Conservation (phyloP, 2,888 invertebrate species). For the Sphaerophoria taeniata region DNA sequence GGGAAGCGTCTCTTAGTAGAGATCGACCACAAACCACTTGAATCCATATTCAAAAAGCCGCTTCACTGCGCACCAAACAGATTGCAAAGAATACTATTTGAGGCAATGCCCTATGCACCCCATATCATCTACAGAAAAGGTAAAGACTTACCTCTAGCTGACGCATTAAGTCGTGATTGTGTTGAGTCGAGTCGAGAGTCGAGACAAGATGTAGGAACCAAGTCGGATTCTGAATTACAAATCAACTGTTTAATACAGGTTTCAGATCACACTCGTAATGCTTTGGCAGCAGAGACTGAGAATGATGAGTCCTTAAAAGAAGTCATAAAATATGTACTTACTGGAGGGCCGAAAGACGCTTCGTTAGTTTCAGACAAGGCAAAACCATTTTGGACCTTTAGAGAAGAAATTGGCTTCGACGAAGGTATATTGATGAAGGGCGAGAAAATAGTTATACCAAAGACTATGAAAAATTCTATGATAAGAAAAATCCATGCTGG, state of each 20-base stretch:
- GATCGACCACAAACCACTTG: constrained; percentile 77
- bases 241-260: constrained; percentile 48
- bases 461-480: constrained; percentile 43
- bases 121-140: constrained; percentile 76
- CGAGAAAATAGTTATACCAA: constrained; percentile 60
- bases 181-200: constrained; percentile 33
- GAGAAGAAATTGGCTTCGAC: constrained; percentile 49
- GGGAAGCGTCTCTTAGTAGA: constrained; percentile 63
- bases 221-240: constrained; percentile 61
- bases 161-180: constrained; percentile 72
- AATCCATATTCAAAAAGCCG: constrained; percentile 76
- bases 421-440: constrained; percentile 60
- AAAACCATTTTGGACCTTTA: constrained; percentile 62
- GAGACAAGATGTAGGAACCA: too few species aligned
- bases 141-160: constrained; percentile 75
- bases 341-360: constrained; percentile 56
- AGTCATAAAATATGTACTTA: constrained; percentile 52
- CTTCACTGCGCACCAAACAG: constrained; percentile 64
- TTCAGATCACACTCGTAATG: constrained; percentile 28
- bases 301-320: constrained; percentile 46
- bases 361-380: constrained; percentile 34
- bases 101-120: constrained; percentile 75
- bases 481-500: constrained; percentile 44
- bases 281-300: constrained; percentile 34
- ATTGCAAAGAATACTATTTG: constrained; percentile 76